These are phyloP conservation scores for Hemistola chrysoprasaria DNA, from an alignment of 2,888 invertebrate genomes.

Conservation along the genomic window DNA sequence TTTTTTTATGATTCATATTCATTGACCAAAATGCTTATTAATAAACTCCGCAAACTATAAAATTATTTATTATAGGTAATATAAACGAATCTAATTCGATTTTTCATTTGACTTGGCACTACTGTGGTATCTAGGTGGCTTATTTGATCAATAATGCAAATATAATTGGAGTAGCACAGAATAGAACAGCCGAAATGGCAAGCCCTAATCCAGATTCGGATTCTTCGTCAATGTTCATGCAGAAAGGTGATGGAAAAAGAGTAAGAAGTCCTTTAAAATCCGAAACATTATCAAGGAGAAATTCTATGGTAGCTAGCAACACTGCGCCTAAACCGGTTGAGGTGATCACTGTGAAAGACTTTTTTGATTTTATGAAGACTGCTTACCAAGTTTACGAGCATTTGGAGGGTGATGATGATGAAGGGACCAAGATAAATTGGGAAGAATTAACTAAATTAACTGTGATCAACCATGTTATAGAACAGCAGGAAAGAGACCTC, in stretches of 20 bases:
- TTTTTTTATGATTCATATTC: conserved; percentile 15
- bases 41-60: no score
- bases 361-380: conserved; percentile 87
- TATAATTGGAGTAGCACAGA: conserved; percentile 25
- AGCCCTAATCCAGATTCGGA: conserved; percentile 60
- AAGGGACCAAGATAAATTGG: conserved; percentile 73
- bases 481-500: conserved; percentile 72
- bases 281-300: conserved; percentile 46
- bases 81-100: no score
- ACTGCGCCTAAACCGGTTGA: conserved; percentile 80
- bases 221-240: conserved; percentile 65
- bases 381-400: conserved; percentile 86
- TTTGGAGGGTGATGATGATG: conserved; percentile 68
- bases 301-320: conserved; percentile 42
- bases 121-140: conserved; percentile 37
- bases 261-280: conserved; percentile 47
- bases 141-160: conserved; percentile 52
- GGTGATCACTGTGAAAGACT: conserved; percentile 86
- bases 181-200: conserved; percentile 50
- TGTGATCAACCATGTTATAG: conserved; percentile 73
- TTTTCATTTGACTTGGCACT: neutral
- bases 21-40: no score
- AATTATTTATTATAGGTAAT: no score
- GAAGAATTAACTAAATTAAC: conserved; percentile 75
- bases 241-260: conserved; percentile 49